Evolutionary conservation across 2,113 vertebrate species (phyloP).

Genomic region (Brienomyrus brachyistius): DNA sequence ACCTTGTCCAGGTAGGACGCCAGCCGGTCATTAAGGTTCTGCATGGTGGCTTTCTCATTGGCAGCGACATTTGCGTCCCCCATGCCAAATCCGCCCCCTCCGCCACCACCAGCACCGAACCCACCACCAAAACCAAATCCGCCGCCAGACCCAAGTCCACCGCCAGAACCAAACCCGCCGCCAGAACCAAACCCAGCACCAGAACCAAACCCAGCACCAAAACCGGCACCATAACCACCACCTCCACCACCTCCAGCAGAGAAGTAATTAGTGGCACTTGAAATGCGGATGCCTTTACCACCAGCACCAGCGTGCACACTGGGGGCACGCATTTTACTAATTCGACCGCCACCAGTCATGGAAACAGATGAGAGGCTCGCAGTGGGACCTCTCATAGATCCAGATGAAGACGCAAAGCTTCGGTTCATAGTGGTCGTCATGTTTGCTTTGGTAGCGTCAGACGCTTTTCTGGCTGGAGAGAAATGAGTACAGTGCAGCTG

Average conservation of each 20-base stretch:
- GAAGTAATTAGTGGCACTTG: conserved; percentile 12
- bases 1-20: conserved; percentile 18
- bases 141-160: background rate
- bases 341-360: background rate
- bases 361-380: conserved; percentile 13
- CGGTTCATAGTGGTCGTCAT: conserved; percentile 21
- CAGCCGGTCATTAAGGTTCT: conserved; percentile 22
- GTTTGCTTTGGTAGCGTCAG: background rate
- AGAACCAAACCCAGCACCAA: background rate
- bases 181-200: background rate
- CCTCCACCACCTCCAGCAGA: conserved; percentile 11
- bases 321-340: conserved; percentile 23
- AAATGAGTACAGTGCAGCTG: background rate
- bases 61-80: background rate
- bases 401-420: conserved; percentile 1
- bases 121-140: background rate
- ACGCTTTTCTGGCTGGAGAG: background rate
- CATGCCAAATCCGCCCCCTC: background rate
- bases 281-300: conserved; percentile 29
- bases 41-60: background rate
- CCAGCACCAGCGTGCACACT: conserved; percentile 36
- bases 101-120: background rate
- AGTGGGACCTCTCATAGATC: conserved; percentile 7
- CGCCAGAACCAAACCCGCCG: background rate
- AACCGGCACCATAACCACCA: background rate